Base-by-base conservation (phyloP, 92 coral and sea anemone species). In the Porites rus region DNA sequence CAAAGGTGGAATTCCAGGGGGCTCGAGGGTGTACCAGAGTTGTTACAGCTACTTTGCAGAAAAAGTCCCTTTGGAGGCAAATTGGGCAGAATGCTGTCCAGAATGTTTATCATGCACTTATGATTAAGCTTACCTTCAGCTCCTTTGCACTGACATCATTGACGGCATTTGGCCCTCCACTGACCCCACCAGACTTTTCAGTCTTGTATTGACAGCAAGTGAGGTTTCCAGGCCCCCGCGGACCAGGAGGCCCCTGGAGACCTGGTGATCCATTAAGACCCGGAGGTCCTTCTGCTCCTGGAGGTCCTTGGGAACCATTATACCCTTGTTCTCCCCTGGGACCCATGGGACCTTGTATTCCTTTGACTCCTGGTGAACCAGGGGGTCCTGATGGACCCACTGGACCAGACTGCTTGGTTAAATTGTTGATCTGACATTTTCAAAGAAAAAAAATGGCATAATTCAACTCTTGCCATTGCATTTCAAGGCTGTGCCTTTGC, bases 181-280 rank as follows among this genome's bases (percentile, higher is more conserved):
- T 76, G 31, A 53, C 68, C 14, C 82, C 43, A 14, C 10, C 1
- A 38, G 70, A 28, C 4, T 3, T 10, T 19, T 77, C 19, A 53
- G 43, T 75, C n/a, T 75, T 74, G 59, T 86, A 86, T 0, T 62
- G 22, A 81, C 93, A 86, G 38, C 51, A 72, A 69, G 88, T 86
- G 69, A 90, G 77, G 74, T 90, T 90, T 64, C 88, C 93, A 75
- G 90, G 81, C 9, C 93, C 93, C 14, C 76, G 89, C 12, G 88
- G 93, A n/a, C 93, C 93, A 7, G 79, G 80, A 62, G 83, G 17
- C 0, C 93, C 93, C 22, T 66, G 73, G 2, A 24, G 20, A 20
- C 93, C 91, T 28, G 68, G 70, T 18, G 76, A 31, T 8, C 91
- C 91, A 76, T 76, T 21, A 74, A 46, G 18, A 4, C 91, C 91